Base-by-base conservation (phyloP, 2,888 invertebrate genomes). In the Philaethria dido region DNA sequence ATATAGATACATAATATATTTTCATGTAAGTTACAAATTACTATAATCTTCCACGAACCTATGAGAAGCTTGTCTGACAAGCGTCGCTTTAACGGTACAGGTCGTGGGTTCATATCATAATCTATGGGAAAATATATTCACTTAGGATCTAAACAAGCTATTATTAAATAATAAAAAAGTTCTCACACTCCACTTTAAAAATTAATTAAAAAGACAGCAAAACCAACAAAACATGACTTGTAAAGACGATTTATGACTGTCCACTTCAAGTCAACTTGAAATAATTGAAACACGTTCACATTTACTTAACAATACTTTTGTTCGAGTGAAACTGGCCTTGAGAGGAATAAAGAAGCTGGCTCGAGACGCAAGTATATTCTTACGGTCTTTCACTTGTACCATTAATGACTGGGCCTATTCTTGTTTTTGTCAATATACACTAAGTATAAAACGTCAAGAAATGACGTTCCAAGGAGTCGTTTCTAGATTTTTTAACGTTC, bases 281-380 rank as follows among this genome's bases (percentile, higher is more conserved):
- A 66, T 66, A 66, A 50, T 65, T 62, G n/a, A 57, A 64, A 66
- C 63, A 55, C 63, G 61, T 66, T 57, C 66, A 63, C 62, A 67
- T 67, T 67, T 61, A 62, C 59, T 68, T 68, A 69, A 71, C 72
- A 70, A 68, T 74, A 68, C 73, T 65, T 73, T 72, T 73, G 72
- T 71, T 59, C 55, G 60, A 69, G 68, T 64, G 72, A 59, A 71
- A 66, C 70, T 48, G 72, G 65, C 73, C 74, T 74, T 67, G 68
- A 52, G 61, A 47, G 13, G 57, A 68, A 73, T 72, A 72, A 73
- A 71, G 69, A 66, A 63, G 66, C 60, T 59, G 60, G 50, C 48
- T 45, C 64, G 42, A 39, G 39, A 13, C 39, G 39, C 50, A 25
- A 44, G 45, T 61, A 55, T 20, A 60, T 47, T 47, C 45, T 60